phyloP scores from a whole-genome alignment of 2,113 vertebrate species.

The Indri indri region DNA sequence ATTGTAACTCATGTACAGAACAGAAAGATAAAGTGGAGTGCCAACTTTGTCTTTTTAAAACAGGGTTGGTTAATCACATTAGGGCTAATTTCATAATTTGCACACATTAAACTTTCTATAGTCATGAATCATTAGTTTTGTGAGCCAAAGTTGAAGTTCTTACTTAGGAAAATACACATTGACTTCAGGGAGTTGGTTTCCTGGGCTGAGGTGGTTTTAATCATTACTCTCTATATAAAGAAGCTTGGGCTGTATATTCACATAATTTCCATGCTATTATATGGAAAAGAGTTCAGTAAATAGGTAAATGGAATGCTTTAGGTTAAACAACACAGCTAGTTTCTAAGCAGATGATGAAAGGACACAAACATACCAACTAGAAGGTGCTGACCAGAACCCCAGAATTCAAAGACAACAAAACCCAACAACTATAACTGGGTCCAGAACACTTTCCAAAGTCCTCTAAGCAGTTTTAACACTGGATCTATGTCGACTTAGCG shows the following conservation, averaged over 20 bases:
- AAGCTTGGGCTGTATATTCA: neutral
- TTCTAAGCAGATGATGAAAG: neutral
- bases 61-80: conserved; percentile 68
- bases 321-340: neutral
- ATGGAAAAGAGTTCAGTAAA: neutral
- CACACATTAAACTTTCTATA: conserved; percentile 62
- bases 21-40: conserved; percentile 49
- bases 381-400: neutral
- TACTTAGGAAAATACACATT: conserved; percentile 27
- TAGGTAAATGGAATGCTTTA: neutral
- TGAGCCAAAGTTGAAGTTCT: conserved; percentile 54
- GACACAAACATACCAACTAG: neutral
- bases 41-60: conserved; percentile 68
- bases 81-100: conserved; percentile 70
- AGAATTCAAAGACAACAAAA: neutral
- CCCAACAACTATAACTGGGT: neutral
- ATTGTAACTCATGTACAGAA: conserved; percentile 64
- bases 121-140: conserved; percentile 64
- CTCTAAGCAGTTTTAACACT: neutral
- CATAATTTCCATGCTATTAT: neutral
- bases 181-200: conserved; percentile 33
- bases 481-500: neutral
- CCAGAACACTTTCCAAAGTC: neutral
- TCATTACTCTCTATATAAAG: neutral
- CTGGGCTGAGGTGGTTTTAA: conserved; percentile 18